Evolutionary conservation across 1,140 invertebrate species (phyloP), one percentile per base, ranked within the genome.

Genomic region (Rhizoglyphus robini): DNA sequence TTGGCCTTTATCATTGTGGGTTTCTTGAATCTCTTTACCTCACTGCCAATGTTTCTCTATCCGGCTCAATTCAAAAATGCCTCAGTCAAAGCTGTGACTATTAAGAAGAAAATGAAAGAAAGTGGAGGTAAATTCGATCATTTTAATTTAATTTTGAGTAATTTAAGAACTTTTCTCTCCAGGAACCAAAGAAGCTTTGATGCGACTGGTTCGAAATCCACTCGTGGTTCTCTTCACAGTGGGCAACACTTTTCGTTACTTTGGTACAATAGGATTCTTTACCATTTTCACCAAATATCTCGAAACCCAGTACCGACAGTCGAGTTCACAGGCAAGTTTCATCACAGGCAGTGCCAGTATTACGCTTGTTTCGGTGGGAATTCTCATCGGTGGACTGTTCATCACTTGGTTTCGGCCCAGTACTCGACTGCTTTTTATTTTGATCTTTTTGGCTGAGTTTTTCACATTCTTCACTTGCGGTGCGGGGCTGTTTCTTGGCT

Each of bases 261-360:
- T 87, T 68, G 84, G 84, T 0, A 84, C 83, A 68, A 83, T 83
- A 74, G 84, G 84, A 0, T 87, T 85, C 69, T 85, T 83, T 81
- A 84, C 85, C 13, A 86, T 86, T 69, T 79, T 85, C 73, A 85
- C 85, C 0, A 87, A 87, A 72, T 87, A 86, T 65, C 83, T 86
- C 59, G 85, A 87, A 74, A 83, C 81, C 0, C 83, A 86, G 71
- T 87, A 86, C 71, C 80, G 82, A 66, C 82, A 85, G 69, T 84
- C 84, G 13, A 83, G 85, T 1, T 83, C 83, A 0, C 79, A 80
- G 0, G 84, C 84, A 1, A 83, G 82, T 62, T 34, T 72, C 3
- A 66, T 67, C 47, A 59, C 64, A 70, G 71, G 72, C 1, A 25
- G 61, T 4, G 83, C 86, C 4, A 84, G 85, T 3, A 74, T 88